Conservation (phyloP, 2,113 vertebrate genomes). For the Garra rufa region DNA sequence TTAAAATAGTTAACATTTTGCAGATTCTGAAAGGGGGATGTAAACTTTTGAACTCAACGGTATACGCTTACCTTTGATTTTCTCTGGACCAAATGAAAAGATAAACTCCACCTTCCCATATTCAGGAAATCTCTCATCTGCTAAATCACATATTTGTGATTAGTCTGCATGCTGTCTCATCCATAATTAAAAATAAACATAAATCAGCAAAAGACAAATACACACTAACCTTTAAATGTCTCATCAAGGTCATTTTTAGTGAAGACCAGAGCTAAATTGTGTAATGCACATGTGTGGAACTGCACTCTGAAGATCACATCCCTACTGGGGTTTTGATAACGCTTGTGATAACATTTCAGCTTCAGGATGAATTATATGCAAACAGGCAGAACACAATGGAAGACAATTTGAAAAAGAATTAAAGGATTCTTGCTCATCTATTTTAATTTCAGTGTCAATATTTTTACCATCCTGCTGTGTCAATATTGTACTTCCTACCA, state of each 20-base stretch:
- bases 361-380: conserved; percentile 56
- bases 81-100: conserved; percentile 94
- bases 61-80: conserved; percentile 88
- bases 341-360: conserved; percentile 98
- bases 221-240: conserved; percentile 89
- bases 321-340: conserved; percentile 85
- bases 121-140: conserved; percentile 92
- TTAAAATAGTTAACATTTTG: too few relatives aligned
- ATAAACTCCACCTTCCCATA: conserved; percentile 97
- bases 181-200: not conserved
- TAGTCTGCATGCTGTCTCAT: not conserved
- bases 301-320: conserved; percentile 95
- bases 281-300: conserved; percentile 97
- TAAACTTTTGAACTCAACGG: too few relatives aligned
- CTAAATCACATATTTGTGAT: conserved; percentile 33
- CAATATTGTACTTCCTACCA: conserved; percentile 78
- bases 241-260: conserved; percentile 94
- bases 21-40: too few relatives aligned
- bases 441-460: not conserved
- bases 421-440: not conserved
- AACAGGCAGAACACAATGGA: not conserved
- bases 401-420: not conserved
- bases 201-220: conserved; percentile 16
- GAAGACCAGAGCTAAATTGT: conserved; percentile 91
- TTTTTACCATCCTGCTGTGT: not conserved